Evolutionary conservation across 2,888 invertebrate species (phyloP).

Genomic region (Eristalis arbustorum): DNA sequence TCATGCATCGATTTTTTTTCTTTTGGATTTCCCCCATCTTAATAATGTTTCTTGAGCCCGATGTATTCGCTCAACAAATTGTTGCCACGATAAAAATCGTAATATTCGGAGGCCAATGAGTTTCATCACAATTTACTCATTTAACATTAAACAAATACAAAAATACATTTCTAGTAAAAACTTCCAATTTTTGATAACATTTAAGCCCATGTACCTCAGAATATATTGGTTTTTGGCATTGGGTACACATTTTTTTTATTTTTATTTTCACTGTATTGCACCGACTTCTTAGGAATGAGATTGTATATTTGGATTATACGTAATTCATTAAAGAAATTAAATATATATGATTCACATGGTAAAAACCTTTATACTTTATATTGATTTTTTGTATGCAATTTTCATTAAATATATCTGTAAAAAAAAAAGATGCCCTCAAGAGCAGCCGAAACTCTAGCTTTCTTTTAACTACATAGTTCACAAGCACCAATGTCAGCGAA

Average conservation of each 20-base stretch:
- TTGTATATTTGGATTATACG: background rate
- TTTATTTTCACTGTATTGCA: conserved; percentile 23
- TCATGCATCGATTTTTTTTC: background rate
- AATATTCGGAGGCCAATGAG: no score
- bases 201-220: conserved; percentile 31
- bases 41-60: conserved; percentile 13
- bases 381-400: conserved; percentile 18
- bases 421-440: conserved; percentile 20
- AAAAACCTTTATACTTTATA: conserved; percentile 15
- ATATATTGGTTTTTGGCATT: conserved; percentile 64
- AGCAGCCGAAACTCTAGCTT: conserved; percentile 61
- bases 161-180: background rate
- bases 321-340: background rate
- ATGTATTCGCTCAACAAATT: background rate
- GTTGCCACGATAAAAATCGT: background rate
- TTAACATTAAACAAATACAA: background rate
- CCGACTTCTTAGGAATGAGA: conserved; percentile 16
- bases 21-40: conserved; percentile 33
- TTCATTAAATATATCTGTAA: conserved; percentile 44
- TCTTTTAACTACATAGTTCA: conserved; percentile 54
- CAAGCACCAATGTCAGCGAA: conserved; percentile 48
- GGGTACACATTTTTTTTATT: conserved; percentile 48
- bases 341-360: conserved; percentile 39
- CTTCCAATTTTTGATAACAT: background rate
- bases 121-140: no score